Percentiles rank a stretch among this genome's conserved stretches.
Evolutionary conservation across 2,888 invertebrate genomes (phyloP).

Genomic region (Lasioglossum vierecki): DNA sequence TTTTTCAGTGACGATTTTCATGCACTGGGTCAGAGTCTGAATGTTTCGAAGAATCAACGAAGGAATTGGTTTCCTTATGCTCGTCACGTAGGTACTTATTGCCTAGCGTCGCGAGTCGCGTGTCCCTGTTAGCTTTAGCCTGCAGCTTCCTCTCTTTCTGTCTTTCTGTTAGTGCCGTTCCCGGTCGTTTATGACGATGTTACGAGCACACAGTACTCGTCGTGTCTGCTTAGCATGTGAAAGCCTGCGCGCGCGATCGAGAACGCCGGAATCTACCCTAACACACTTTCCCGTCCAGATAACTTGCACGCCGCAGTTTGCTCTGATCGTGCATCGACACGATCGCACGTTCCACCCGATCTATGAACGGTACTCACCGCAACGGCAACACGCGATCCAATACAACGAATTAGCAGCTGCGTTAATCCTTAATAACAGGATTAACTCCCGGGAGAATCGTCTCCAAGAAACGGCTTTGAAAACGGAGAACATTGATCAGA

Average conservation of each 20-base stretch:
- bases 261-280: background rate
- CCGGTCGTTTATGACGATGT: slow-evolving; percentile 7
- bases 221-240: slow-evolving; percentile 14
- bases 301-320: slow-evolving; percentile 11
- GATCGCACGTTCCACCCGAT: background rate
- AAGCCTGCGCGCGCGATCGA: background rate
- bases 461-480: no score
- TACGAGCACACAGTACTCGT: slow-evolving; percentile 8
- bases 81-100: background rate
- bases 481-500: no score
- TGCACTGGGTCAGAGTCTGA: no score
- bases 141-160: background rate
- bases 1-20: no score
- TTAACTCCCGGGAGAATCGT: no score
- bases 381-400: background rate
- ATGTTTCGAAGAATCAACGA: no score
- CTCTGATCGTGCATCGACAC: background rate
- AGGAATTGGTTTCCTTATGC: background rate
- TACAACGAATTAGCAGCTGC: background rate
- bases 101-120: slow-evolving; percentile 50
- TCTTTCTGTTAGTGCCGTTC: background rate
- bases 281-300: slow-evolving; percentile 1
- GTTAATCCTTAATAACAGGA: background rate
- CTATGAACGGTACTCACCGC: background rate
- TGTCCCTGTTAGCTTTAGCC: slow-evolving; percentile 56